These are phyloP conservation scores for Myiotriccus ornatus DNA, from an alignment of 2,797 vertebrate species.

Conservation along the genomic window DNA sequence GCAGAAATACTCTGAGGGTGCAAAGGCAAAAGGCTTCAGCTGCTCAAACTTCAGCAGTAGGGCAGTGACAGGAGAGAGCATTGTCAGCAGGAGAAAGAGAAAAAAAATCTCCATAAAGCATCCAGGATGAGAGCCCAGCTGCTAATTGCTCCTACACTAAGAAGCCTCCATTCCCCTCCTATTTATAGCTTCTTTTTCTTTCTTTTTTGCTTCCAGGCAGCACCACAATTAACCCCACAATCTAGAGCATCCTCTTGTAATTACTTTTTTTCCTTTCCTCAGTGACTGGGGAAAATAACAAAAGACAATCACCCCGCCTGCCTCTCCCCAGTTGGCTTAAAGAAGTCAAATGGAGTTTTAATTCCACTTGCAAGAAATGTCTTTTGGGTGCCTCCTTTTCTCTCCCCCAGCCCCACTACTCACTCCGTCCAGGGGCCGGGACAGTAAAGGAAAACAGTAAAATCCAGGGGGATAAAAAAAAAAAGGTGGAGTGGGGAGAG, in stretches of 20 bases:
- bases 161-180: constrained; percentile 38
- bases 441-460: neutral
- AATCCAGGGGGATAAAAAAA: neutral
- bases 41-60: constrained; percentile 33
- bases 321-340: neutral
- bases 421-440: neutral
- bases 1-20: neutral
- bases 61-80: neutral
- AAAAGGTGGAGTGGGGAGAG: neutral
- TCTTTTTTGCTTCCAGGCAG: constrained; percentile 22
- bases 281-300: neutral
- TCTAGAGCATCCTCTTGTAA: constrained; percentile 47
- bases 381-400: neutral
- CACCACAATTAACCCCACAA: constrained; percentile 40
- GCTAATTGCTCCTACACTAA: constrained; percentile 42
- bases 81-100: constrained; percentile 1
- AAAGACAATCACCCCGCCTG: neutral
- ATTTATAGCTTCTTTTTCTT: constrained; percentile 39
- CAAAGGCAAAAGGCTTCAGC: neutral
- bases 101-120: constrained; percentile 9
- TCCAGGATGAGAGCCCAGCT: constrained; percentile 41
- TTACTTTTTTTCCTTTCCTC: constrained; percentile 33
- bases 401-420: neutral
- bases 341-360: constrained; percentile 37
- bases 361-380: neutral